Conservation (phyloP, 2,797 vertebrate species). For the Tenualosa ilisha region DNA sequence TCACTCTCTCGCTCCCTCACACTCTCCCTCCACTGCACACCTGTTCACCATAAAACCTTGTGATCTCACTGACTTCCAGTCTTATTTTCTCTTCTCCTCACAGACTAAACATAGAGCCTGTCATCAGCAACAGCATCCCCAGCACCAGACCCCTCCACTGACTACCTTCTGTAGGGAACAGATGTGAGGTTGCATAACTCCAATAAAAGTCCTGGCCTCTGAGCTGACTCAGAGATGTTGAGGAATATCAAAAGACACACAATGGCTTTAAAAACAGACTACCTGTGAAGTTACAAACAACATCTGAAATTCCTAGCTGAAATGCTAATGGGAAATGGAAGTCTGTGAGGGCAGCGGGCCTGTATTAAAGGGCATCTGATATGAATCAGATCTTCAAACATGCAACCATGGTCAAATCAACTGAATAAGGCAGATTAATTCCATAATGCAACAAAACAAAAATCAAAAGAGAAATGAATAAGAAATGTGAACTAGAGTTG, state of each 20-base stretch:
- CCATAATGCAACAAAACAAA: not conserved
- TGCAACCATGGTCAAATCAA: not conserved
- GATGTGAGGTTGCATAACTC: constrained; percentile 2
- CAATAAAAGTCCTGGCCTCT: not conserved
- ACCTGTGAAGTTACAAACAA: not conserved
- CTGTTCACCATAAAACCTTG: not conserved
- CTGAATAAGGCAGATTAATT: not conserved
- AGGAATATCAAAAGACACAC: not conserved
- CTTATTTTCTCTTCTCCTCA: not conserved
- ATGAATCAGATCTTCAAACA: not conserved
- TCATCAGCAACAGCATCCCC: not conserved
- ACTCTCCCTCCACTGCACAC: not conserved
- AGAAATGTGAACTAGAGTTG: too few species aligned
- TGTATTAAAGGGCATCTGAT: not conserved
- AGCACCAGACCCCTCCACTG: not conserved
- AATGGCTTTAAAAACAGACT: not conserved
- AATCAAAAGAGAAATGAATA: too few species aligned
- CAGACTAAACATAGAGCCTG: not conserved
- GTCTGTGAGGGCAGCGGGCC: not conserved
- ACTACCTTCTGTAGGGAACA: not conserved
- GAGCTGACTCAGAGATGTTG: not conserved
- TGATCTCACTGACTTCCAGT: not conserved
- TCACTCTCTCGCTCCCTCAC: not conserved
- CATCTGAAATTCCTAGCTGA: not conserved
- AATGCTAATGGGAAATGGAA: not conserved